Evolutionary conservation across 1,140 invertebrate genomes (phyloP).

Genomic region (Brachionus asplanchnoidis): DNA sequence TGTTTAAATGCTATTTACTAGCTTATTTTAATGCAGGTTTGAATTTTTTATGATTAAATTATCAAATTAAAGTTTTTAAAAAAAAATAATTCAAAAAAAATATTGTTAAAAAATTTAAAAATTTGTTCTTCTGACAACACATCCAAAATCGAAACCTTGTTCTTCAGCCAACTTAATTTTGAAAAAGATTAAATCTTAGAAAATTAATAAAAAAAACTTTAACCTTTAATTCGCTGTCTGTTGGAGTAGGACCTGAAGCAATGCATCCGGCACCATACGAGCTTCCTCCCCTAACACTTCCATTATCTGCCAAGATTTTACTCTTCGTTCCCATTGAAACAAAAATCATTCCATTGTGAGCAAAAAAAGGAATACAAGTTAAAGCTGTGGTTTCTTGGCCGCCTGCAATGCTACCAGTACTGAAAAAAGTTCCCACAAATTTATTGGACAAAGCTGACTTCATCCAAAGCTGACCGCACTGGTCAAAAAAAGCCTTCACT

Average conservation of each 20-base stretch:
- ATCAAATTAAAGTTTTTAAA: no score
- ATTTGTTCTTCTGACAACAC: constrained; percentile 31
- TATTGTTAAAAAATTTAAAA: not conserved
- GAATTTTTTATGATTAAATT: no score
- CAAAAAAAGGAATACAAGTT: constrained; percentile 39
- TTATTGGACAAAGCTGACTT: not conserved
- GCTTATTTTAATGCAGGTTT: no score
- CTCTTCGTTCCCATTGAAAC: not conserved
- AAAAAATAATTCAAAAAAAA: no score
- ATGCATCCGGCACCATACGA: constrained; percentile 6
- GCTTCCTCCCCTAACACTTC: not conserved
- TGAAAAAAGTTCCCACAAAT: constrained; percentile 37
- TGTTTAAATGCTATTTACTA: no score
- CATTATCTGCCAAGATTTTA: constrained; percentile 5
- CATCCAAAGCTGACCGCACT: constrained; percentile 36
- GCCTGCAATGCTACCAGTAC: not conserved
- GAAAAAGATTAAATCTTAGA: no score
- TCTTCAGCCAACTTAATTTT: not conserved
- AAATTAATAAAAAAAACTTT: not conserved
- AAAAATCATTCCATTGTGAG: constrained; percentile 37
- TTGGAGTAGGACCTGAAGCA: not conserved
- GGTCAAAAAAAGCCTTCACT: constrained; percentile 28
- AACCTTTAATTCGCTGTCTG: not conserved
- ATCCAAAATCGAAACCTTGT: constrained; percentile 35
- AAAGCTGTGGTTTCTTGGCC: constrained; percentile 35